Evolutionary conservation across 2,888 invertebrate genomes (phyloP), one percentile per base, ranked within the genome.

Genomic region (Ditula angustiorana): DNA sequence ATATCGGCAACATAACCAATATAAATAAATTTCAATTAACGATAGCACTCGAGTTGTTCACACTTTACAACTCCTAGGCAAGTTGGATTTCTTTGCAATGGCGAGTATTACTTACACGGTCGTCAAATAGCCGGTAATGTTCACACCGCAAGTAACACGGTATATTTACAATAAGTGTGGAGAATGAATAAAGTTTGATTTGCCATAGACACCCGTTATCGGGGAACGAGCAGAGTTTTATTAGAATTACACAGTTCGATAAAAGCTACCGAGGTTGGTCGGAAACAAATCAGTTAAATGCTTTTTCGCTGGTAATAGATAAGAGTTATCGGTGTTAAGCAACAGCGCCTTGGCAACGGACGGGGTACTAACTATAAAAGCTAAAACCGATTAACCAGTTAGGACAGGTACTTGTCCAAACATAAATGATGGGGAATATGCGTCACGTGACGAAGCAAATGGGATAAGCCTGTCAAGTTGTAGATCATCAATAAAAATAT

Each of bases 251-350:
- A 50, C 28, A 49, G 30, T 16, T 50, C 49, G 57, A 63, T 63
- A 57, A 57, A 63, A 41, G 30, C 41, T 50, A 63, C 57, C 44
- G 56, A 57, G 57, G 50, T 63, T 63, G 50, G 50, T 33, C 26
- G 24, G 57, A 49, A 63, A 63, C 62, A 57, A 63, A 63, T 64
- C 52, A 44, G 52, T 49, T 53, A 44, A 62, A 41, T 60, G 53
- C 30, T 33, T 52, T 35, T 63, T 35, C 35, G 63, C 35, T 37
- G 41, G 26, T 35, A 41, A 49, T 41, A 50, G 63, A 63, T 58
- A 58, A 58, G 63, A 19, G 30, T 52, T 63, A 57, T 63, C 52
- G 50, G 24, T 35, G 58, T 58, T 46, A 57, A 33, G 47, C 26
- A 58, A 21, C 44, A 23, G 46, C 26, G 55, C 5, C 41, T 56